These are phyloP conservation scores for Actias luna DNA, from an alignment of 2,888 invertebrate species.

Conservation along the genomic window DNA sequence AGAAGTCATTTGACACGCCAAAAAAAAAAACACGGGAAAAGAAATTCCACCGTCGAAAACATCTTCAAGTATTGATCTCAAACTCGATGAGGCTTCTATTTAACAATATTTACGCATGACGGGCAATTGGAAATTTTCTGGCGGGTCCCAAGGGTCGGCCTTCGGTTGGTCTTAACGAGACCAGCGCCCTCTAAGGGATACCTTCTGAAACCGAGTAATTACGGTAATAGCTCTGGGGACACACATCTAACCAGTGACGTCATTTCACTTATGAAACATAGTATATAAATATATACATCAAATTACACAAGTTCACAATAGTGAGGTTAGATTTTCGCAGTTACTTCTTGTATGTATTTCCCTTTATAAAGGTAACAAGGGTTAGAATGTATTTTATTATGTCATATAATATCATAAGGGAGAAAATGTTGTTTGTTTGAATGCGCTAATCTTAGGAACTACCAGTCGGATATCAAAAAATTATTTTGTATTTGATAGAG, in stretches of 20 bases:
- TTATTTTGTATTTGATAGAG: too few relatives aligned
- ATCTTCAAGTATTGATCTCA: slow-evolving; percentile 7
- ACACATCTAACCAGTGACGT: slow-evolving; percentile 20
- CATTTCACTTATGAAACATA: background rate
- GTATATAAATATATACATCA: background rate
- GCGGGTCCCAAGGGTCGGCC: slow-evolving; percentile 31
- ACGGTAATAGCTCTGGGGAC: slow-evolving; percentile 60
- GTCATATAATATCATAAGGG: too few relatives aligned
- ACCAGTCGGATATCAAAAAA: too few relatives aligned
- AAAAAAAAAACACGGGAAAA: background rate
- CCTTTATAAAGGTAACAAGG: background rate
- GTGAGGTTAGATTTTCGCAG: background rate
- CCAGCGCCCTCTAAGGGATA: slow-evolving; percentile 40
- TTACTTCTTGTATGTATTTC: background rate
- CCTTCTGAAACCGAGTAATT: slow-evolving; percentile 56
- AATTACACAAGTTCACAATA: background rate
- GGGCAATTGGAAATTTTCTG: slow-evolving; percentile 44
- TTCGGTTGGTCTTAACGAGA: slow-evolving; percentile 45
- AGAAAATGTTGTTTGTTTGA: too few relatives aligned
- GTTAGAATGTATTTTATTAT: background rate
- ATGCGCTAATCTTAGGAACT: too few relatives aligned
- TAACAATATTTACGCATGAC: slow-evolving; percentile 38
- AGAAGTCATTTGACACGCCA: background rate
- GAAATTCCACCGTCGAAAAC: background rate
- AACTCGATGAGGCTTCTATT: slow-evolving; percentile 14